These are phyloP conservation scores for Blera fallax DNA, from an alignment of 2,888 invertebrate genomes.

Conservation along the genomic window DNA sequence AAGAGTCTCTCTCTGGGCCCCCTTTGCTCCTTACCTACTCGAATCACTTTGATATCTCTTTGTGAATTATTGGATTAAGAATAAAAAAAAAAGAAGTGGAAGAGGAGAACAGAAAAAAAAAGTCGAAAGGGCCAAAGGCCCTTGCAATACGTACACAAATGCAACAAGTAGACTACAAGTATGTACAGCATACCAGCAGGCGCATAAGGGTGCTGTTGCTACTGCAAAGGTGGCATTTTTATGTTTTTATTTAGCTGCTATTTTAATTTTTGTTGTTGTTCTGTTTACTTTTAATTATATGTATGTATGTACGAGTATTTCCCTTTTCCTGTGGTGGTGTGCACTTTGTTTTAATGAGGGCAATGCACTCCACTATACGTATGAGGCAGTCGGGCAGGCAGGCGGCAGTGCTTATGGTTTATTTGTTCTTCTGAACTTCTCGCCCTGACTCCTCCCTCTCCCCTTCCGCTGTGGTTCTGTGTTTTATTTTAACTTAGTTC, in stretches of 20 bases:
- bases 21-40: background rate
- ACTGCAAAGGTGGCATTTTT: slow-evolving; percentile 50
- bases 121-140: slow-evolving; percentile 19
- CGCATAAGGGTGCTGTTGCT: slow-evolving; percentile 39
- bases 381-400: slow-evolving; percentile 9
- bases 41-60: slow-evolving; percentile 26
- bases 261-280: slow-evolving; percentile 11
- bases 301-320: too few species aligned
- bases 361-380: slow-evolving; percentile 57
- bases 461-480: background rate
- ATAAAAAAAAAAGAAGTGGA: background rate
- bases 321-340: slow-evolving; percentile 30
- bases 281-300: slow-evolving; percentile 61
- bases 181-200: background rate
- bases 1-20: background rate
- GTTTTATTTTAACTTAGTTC: background rate
- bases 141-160: background rate
- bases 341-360: slow-evolving; percentile 68
- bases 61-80: slow-evolving; percentile 68
- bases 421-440: slow-evolving; percentile 43
- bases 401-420: slow-evolving; percentile 49
- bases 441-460: background rate
- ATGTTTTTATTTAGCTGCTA: slow-evolving; percentile 47
- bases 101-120: background rate
- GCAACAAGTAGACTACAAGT: slow-evolving; percentile 52